phyloP scores from a whole-genome alignment of 2,113 vertebrate species.

The Prionailurus bengalensis region DNA sequence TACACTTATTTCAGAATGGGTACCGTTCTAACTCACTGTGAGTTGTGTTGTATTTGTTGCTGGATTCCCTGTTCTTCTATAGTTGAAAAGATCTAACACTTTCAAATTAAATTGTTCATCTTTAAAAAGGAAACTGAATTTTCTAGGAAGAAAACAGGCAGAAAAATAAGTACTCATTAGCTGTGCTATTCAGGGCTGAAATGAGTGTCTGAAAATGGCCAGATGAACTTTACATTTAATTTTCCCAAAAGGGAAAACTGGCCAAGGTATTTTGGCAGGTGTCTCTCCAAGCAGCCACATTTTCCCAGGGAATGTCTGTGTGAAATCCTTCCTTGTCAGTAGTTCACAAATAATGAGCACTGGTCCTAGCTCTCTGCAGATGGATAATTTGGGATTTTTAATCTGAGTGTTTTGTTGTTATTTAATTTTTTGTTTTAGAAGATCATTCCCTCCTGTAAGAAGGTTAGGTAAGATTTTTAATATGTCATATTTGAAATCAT shows the following conservation, averaged over 20 bases:
- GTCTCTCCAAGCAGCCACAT: not conserved
- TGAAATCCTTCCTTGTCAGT: not conserved
- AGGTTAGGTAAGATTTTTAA: not conserved
- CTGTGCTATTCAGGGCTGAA: not conserved
- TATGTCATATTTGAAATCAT: not conserved
- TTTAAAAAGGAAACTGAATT: conserved; percentile 31
- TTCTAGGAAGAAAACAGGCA: not conserved
- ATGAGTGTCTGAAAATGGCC: not conserved
- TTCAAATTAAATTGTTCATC: not conserved
- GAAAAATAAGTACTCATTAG: not conserved
- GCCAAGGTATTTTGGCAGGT: not conserved
- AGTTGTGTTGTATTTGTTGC: not conserved
- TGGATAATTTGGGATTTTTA: not conserved
- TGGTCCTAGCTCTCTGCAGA: not conserved
- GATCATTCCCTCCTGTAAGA: not conserved
- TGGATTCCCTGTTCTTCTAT: not conserved
- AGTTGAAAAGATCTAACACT: not conserved
- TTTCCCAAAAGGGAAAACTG: not conserved
- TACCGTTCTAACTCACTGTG: not conserved
- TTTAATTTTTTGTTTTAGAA: not conserved
- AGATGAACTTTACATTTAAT: conserved; percentile 1
- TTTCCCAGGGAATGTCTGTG: not conserved
- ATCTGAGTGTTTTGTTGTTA: not conserved
- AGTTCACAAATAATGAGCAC: not conserved
- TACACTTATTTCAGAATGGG: not conserved